Conservation (phyloP, 2,113 vertebrate genomes). For the Atherinomorus stipes region DNA sequence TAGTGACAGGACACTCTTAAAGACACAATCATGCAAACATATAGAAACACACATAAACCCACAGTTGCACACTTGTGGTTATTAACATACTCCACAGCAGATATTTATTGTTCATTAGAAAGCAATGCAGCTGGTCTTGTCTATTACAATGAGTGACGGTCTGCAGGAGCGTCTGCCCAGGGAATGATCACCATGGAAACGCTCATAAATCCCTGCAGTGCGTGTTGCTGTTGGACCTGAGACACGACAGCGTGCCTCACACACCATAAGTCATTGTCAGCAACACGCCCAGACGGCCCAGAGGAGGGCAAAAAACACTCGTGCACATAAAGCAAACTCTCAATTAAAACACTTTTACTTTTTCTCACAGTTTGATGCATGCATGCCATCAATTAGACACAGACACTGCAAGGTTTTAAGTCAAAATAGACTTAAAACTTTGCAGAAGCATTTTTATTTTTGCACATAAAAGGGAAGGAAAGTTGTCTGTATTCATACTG, state of each 20-base stretch:
- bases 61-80: not conserved
- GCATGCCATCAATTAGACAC: constrained; percentile 17
- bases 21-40: not conserved
- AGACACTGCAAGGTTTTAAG: not conserved
- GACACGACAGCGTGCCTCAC: constrained; percentile 35
- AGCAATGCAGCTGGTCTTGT: constrained; percentile 51
- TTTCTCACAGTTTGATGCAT: constrained; percentile 11
- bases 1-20: constrained; percentile 6
- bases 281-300: constrained; percentile 15
- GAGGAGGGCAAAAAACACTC: constrained; percentile 10
- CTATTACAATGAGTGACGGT: constrained; percentile 52
- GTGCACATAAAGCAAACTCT: constrained; percentile 2
- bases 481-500: not conserved
- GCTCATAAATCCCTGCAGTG: constrained; percentile 54
- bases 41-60: not conserved
- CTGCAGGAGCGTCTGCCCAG: constrained; percentile 32
- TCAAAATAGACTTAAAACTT: not conserved
- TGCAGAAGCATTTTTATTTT: not conserved
- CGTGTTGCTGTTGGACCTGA: constrained; percentile 55
- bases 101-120: constrained; percentile 53
- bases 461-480: constrained; percentile 3
- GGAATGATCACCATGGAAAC: constrained; percentile 60
- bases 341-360: constrained; percentile 42
- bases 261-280: constrained; percentile 42
- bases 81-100: constrained; percentile 6